phyloP scores from a whole-genome alignment of 2,113 vertebrate species.

The Tupaia tana region DNA sequence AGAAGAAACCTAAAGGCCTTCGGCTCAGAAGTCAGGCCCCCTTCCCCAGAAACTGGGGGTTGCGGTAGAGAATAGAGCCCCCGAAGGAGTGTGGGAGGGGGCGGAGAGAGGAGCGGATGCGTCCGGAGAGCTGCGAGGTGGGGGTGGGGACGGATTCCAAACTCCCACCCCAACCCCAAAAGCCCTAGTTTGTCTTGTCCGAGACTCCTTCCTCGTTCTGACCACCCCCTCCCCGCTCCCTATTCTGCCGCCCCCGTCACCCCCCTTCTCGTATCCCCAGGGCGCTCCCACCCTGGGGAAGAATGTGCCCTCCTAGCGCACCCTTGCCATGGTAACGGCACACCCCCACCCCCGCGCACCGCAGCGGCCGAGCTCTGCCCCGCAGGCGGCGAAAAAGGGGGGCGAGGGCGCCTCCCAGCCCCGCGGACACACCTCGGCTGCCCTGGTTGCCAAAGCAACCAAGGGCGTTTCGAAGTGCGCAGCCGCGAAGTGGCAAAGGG shows the following conservation, averaged over 20 bases:
- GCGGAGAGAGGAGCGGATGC: neutral
- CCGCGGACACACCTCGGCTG: slow-evolving; percentile 73
- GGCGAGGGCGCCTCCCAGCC: slow-evolving; percentile 60
- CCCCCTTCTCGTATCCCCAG: slow-evolving; percentile 73
- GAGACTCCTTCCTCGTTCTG: slow-evolving; percentile 71
- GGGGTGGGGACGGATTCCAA: slow-evolving; percentile 27
- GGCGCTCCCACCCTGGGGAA: slow-evolving; percentile 83
- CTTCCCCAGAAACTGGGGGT: neutral
- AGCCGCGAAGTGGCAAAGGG: slow-evolving; percentile 21
- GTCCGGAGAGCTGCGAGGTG: neutral
- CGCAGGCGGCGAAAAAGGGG: slow-evolving; percentile 11
- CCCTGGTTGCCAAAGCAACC: slow-evolving; percentile 76
- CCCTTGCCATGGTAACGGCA: slow-evolving; percentile 82
- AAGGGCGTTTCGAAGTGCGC: slow-evolving; percentile 53
- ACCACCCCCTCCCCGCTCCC: slow-evolving; percentile 40
- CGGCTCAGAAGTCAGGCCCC: neutral
- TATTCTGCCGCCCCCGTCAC: slow-evolving; percentile 65
- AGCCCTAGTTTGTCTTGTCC: slow-evolving; percentile 32
- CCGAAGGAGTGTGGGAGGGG: neutral
- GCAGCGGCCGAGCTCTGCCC: slow-evolving; percentile 64
- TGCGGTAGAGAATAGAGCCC: neutral
- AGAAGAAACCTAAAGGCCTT: neutral
- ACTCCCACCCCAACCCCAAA: slow-evolving; percentile 34
- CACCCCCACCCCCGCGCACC: slow-evolving; percentile 82
- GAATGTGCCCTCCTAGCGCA: slow-evolving; percentile 82